Evolutionary conservation across 2,797 vertebrate genomes (phyloP).

Genomic region (Leptatherina wallacei): DNA sequence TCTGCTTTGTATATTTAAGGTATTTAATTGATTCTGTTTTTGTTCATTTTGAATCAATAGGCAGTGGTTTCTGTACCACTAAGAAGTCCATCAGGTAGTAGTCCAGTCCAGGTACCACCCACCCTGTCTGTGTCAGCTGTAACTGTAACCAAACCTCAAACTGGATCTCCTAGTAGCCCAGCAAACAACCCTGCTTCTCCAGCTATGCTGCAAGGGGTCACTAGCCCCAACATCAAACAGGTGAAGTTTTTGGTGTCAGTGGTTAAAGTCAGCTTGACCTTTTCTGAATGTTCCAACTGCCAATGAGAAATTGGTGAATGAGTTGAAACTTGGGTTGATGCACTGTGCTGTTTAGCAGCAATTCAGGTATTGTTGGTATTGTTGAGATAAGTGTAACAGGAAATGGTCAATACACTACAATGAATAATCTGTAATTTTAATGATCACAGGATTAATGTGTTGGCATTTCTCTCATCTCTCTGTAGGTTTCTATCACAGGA

Average conservation of each 20-base stretch:
- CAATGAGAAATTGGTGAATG: neutral
- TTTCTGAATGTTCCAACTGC: neutral
- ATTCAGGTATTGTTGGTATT: too few relatives aligned
- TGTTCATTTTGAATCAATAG: slow-evolving; percentile 65
- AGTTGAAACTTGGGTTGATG: neutral
- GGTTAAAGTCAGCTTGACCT: neutral
- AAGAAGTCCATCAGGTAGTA: slow-evolving; percentile 84
- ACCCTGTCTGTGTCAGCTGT: slow-evolving; percentile 86
- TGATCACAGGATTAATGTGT: neutral
- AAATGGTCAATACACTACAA: neutral
- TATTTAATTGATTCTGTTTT: neutral
- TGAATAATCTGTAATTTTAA: neutral
- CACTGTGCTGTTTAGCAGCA: neutral
- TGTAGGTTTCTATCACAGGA: slow-evolving; percentile 93
- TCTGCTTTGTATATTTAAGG: slow-evolving; percentile 5
- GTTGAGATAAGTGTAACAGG: neutral
- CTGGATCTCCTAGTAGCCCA: slow-evolving; percentile 85
- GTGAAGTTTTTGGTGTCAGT: slow-evolving; percentile 63
- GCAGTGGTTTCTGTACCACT: slow-evolving; percentile 91
- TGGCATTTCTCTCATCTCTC: neutral
- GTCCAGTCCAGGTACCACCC: slow-evolving; percentile 83
- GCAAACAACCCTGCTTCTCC: slow-evolving; percentile 77
- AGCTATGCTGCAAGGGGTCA: slow-evolving; percentile 89
- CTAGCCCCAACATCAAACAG: slow-evolving; percentile 95
- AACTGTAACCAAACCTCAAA: slow-evolving; percentile 84